A percentile compares a stretch with the other conserved stretches of the same genome.
These are phyloP conservation scores for Sipha maydis DNA, from an alignment of 2,888 invertebrate species.

Conservation along the genomic window DNA sequence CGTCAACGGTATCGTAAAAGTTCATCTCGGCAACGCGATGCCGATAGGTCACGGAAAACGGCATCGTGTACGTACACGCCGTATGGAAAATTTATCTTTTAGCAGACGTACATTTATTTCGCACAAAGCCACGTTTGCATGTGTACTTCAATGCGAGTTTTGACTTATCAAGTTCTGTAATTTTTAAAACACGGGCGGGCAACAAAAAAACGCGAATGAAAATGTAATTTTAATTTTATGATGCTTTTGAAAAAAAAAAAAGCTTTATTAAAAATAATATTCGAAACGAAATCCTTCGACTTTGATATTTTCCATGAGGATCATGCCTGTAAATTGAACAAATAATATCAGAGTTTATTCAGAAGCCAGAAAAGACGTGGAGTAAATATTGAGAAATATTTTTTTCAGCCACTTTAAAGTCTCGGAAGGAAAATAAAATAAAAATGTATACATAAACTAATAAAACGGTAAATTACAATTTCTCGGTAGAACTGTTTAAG, in stretches of 20 bases:
- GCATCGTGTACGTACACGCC: no score
- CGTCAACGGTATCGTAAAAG: no score
- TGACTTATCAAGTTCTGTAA: background rate
- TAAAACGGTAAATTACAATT: background rate
- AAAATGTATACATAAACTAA: background rate
- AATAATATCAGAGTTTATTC: background rate
- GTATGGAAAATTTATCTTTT: no score
- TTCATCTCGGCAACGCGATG: no score
- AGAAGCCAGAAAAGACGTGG: background rate
- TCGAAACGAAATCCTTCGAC: background rate
- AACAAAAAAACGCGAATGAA: background rate
- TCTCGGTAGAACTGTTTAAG: background rate
- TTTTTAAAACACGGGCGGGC: background rate
- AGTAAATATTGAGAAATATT: background rate
- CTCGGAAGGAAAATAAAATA: background rate
- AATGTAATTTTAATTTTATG: background rate
- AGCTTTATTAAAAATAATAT: background rate
- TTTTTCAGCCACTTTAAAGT: background rate
- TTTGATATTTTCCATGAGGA: conserved; percentile 19
- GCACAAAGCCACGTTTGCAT: no score
- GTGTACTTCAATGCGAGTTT: background rate
- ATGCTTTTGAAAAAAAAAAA: background rate
- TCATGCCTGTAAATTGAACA: conserved; percentile 1
- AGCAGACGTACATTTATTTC: no score
- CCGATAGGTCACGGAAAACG: no score